Evolutionary conservation across 1,140 invertebrate species (phyloP), one percentile per base, ranked within the genome.

Genomic region (Geopemphigus sp.): DNA sequence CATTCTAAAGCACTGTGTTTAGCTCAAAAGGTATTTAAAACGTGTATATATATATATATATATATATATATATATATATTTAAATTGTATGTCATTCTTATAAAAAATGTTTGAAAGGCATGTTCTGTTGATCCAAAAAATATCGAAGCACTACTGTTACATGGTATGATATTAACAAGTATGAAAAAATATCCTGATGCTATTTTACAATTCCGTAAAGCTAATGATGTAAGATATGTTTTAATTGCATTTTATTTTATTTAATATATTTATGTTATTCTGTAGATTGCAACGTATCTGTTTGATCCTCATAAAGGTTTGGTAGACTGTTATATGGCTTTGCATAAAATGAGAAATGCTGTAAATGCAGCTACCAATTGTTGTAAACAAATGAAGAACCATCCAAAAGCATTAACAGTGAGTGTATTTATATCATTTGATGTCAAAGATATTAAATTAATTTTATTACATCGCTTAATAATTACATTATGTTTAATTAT

Each of bases 181-280:
- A 85, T 93, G 66, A 92, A 92, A 84, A 92, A 92, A 82, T 89
- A 88, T 82, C 88, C 89, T 78, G 92, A 93, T 82, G 91, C 92
- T 11, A 87, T 90, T 2, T 85, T 88, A 57, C 90, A 92, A 84
- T 93, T 92, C 85, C 87, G 90, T 82, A 91, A 94, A 85, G 92
- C 91, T 0, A 87, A 92, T 82, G 88, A 90, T 83, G 85, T 88
- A 50, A 87, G 87, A 53, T 22, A 45, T 39, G 8, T 8, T 50
- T 57, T 15, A 45, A 45, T 57, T 74, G 5, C 57, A 14, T 24
- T n/a, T 73, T 54, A 32, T 59, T 74, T 39, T 1, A 26, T 29
- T 5, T 53, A n/a, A 54, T 81, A 47, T 1, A n/a, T 81, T 57
- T 64, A 5, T 70, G 29, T 74, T 61, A 64, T 70, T 74, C 32